phyloP scores from a whole-genome alignment of 2,797 vertebrate species.

The Sandelia bainsii region DNA sequence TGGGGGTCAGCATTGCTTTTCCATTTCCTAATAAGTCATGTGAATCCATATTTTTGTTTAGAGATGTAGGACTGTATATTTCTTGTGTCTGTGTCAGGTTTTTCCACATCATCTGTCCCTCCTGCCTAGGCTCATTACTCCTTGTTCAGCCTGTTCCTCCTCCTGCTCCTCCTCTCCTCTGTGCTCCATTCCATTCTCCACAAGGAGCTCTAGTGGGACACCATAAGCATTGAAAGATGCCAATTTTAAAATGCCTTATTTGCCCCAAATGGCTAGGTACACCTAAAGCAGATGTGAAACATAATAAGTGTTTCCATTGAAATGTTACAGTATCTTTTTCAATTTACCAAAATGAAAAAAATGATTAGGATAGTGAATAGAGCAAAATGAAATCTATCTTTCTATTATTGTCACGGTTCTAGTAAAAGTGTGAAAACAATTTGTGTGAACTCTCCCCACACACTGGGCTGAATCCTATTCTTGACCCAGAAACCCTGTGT shows the following conservation, averaged over 20 bases:
- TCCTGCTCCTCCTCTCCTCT: slow-evolving; percentile 43
- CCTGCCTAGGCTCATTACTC: slow-evolving; percentile 63
- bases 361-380: background rate
- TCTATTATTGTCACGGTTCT: slow-evolving; percentile 21
- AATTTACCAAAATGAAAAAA: slow-evolving; percentile 24
- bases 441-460: slow-evolving; percentile 30
- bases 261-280: slow-evolving; percentile 22
- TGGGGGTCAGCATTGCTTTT: slow-evolving; percentile 15
- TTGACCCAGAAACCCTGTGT: slow-evolving; percentile 42
- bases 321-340: slow-evolving; percentile 26
- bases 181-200: slow-evolving; percentile 43
- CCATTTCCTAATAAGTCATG: slow-evolving; percentile 30
- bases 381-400: slow-evolving; percentile 33
- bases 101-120: slow-evolving; percentile 59
- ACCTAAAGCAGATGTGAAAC: slow-evolving; percentile 35
- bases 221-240: slow-evolving; percentile 17
- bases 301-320: slow-evolving; percentile 12
- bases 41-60: slow-evolving; percentile 46
- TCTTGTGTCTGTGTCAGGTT: slow-evolving; percentile 43
- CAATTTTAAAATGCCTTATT: slow-evolving; percentile 29
- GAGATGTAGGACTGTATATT: slow-evolving; percentile 38
- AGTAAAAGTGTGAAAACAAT: slow-evolving; percentile 48
- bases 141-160: slow-evolving; percentile 49
- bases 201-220: slow-evolving; percentile 17
- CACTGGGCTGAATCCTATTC: slow-evolving; percentile 37